These are phyloP conservation scores for Pycnonotus jocosus DNA, from an alignment of 2,113 vertebrate species.

Conservation along the genomic window DNA sequence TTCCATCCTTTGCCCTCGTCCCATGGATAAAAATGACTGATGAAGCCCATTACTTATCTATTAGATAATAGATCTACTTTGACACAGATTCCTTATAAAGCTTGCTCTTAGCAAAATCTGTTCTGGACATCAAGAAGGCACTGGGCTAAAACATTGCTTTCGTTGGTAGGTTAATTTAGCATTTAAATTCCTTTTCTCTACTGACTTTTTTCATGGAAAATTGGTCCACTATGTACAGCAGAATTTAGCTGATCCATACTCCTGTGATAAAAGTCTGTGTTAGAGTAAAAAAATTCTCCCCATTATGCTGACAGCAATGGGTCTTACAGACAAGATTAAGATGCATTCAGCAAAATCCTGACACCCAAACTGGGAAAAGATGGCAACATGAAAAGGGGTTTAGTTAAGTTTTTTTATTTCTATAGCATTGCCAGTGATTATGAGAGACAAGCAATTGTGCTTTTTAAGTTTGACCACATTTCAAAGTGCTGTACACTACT, in stretches of 20 bases:
- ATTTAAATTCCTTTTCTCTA: constrained; percentile 17
- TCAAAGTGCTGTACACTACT: not conserved
- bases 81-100: not conserved
- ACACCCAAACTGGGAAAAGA: not conserved
- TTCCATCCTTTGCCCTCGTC: not conserved
- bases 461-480: not conserved
- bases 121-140: not conserved
- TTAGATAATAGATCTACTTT: not conserved
- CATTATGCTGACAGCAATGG: not conserved
- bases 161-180: constrained; percentile 18
- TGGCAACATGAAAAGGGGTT: not conserved
- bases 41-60: not conserved
- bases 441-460: not conserved
- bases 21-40: not conserved
- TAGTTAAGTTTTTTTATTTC: not conserved
- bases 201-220: not conserved
- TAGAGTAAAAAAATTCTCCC: not conserved
- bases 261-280: not conserved
- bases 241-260: not conserved
- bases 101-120: not conserved
- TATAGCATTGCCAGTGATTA: not conserved
- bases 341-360: not conserved
- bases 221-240: not conserved
- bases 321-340: not conserved
- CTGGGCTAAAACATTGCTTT: constrained; percentile 5